Conservation (phyloP, 2,113 vertebrate genomes). For the Promerops cafer region DNA sequence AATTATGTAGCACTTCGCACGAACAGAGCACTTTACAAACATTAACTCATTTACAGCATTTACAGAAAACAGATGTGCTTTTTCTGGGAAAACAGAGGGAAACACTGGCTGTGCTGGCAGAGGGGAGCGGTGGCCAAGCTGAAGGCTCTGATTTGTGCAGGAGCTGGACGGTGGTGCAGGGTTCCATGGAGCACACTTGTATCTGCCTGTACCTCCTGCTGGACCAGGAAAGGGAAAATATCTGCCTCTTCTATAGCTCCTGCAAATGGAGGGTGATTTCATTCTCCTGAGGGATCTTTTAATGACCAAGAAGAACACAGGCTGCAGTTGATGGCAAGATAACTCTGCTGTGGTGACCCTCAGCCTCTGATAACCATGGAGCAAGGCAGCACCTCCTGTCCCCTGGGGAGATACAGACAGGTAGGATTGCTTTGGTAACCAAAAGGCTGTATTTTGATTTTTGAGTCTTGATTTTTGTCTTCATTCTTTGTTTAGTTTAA, state of each 20-base stretch:
- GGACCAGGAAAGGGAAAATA: background rate
- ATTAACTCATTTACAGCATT: conserved; percentile 67
- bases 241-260: background rate
- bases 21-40: conserved; percentile 62
- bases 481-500: background rate
- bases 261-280: background rate
- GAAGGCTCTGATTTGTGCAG: background rate
- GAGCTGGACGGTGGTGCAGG: background rate
- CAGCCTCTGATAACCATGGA: background rate
- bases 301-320: background rate
- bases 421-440: background rate
- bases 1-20: conserved; percentile 57
- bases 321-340: background rate
- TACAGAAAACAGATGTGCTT: conserved; percentile 47
- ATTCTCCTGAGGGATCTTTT: background rate
- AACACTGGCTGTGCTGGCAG: background rate
- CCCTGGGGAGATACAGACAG: background rate
- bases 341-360: background rate
- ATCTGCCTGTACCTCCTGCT: background rate
- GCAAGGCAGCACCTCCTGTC: background rate
- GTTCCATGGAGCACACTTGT: background rate
- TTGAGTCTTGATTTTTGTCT: background rate
- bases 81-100: background rate
- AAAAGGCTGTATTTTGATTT: background rate
- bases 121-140: background rate